These are phyloP conservation scores for Antheraea assamensis DNA, from an alignment of 2,888 invertebrate species.

Conservation along the genomic window DNA sequence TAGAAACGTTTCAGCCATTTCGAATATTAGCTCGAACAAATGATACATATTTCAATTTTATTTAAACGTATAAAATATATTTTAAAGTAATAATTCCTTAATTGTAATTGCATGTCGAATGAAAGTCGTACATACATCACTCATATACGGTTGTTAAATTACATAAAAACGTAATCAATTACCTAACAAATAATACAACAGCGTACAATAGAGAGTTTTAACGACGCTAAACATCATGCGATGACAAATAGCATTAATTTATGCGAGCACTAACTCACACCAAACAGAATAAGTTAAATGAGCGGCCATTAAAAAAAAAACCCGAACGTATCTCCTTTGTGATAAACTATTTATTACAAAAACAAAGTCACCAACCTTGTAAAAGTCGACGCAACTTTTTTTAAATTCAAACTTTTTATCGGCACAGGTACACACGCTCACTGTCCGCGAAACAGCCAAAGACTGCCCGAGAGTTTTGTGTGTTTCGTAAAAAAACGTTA, in stretches of 20 bases:
- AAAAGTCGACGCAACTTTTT: neutral
- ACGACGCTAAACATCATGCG: neutral
- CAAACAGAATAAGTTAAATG: neutral
- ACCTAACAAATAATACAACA: neutral
- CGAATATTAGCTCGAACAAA: too few species aligned
- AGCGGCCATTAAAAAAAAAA: neutral
- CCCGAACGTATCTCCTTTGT: neutral
- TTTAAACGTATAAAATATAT: neutral
- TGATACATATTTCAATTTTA: too few species aligned
- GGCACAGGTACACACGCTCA: neutral
- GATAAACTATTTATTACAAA: conserved; percentile 1
- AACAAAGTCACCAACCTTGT: conserved; percentile 15
- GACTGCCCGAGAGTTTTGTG: neutral
- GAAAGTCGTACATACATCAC: neutral
- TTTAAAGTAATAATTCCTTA: neutral
- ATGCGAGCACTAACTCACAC: neutral
- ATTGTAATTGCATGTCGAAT: neutral
- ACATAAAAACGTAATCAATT: conserved; percentile 7
- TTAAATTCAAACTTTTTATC: neutral
- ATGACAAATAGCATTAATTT: neutral
- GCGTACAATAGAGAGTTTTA: neutral
- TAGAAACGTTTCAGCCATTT: too few species aligned
- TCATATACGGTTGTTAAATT: neutral
- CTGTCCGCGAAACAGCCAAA: neutral
- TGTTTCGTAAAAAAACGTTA: neutral